These are phyloP conservation scores for Drosophila falleni DNA, from an alignment of 2,888 invertebrate species.

Conservation along the genomic window DNA sequence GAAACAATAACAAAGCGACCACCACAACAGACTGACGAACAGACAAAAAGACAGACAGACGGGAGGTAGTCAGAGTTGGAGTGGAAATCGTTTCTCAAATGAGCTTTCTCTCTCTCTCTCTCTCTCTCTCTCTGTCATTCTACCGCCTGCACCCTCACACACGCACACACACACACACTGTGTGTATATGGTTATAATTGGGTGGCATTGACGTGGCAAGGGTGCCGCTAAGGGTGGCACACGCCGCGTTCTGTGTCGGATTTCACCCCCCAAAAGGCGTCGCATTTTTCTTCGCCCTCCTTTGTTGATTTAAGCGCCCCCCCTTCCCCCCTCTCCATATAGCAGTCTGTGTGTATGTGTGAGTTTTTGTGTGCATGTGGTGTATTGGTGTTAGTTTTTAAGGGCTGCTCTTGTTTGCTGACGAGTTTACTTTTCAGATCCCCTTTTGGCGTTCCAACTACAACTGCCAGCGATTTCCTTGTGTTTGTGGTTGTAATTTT, in stretches of 20 bases:
- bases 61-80: constrained; percentile 20
- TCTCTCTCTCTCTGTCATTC: constrained; percentile 1
- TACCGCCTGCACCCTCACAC: background rate
- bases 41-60: constrained; percentile 7
- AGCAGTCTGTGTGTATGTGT: constrained; percentile 10
- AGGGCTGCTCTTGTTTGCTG: constrained; percentile 68
- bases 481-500: constrained; percentile 76
- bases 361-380: constrained; percentile 12
- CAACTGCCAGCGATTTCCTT: constrained; percentile 45
- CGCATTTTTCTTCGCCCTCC: constrained; percentile 58
- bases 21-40: constrained; percentile 34
- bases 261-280: constrained; percentile 71
- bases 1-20: constrained; percentile 72
- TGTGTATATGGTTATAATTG: constrained; percentile 73
- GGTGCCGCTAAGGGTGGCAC: constrained; percentile 66
- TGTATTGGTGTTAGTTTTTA: constrained; percentile 46
- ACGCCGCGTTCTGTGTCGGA: constrained; percentile 36
- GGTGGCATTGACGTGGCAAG: constrained; percentile 69
- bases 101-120: constrained; percentile 40
- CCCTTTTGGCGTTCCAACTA: constrained; percentile 17
- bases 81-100: constrained; percentile 61
- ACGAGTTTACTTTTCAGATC: constrained; percentile 37
- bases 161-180: constrained; percentile 17
- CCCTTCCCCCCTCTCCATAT: constrained; percentile 35
- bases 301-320: constrained; percentile 74